phyloP scores from a whole-genome alignment of 1,140 invertebrate species.

The Sweltsa coloradensis region DNA sequence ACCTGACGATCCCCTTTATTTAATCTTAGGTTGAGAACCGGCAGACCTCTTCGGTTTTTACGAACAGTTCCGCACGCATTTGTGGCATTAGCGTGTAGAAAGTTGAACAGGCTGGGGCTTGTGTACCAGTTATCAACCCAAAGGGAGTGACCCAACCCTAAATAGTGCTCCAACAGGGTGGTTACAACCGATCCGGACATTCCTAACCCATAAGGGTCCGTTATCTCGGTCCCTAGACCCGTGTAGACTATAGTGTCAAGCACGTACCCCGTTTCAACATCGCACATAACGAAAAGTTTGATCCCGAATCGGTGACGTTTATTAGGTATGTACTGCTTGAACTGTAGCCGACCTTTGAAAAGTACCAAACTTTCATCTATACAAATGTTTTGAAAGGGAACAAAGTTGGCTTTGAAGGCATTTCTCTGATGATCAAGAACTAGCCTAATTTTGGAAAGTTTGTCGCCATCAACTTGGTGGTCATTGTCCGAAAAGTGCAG shows the following conservation, averaged over 20 bases:
- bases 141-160: constrained; percentile 14
- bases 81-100: constrained; percentile 3
- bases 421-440: constrained; percentile 20
- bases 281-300: constrained; percentile 22
- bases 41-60: constrained; percentile 6
- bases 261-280: constrained; percentile 21
- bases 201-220: constrained; percentile 16
- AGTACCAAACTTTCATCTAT: too few relatives aligned
- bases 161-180: constrained; percentile 20
- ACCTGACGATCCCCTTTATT: neutral
- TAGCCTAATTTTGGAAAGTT: constrained; percentile 11
- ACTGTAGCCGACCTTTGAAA: too few relatives aligned
- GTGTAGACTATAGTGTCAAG: constrained; percentile 23
- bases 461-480: neutral
- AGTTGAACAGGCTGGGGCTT: neutral
- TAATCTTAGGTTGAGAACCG: neutral
- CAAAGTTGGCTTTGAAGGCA: neutral
- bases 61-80: constrained; percentile 7
- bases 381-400: constrained; percentile 12
- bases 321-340: constrained; percentile 25
- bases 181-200: constrained; percentile 25
- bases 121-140: constrained; percentile 12
- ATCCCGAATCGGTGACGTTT: constrained; percentile 25
- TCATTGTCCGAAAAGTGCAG: constrained; percentile 19
- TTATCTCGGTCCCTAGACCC: constrained; percentile 14